Conservation (phyloP, 2,888 invertebrate genomes). For the Agrotis ipsilon region DNA sequence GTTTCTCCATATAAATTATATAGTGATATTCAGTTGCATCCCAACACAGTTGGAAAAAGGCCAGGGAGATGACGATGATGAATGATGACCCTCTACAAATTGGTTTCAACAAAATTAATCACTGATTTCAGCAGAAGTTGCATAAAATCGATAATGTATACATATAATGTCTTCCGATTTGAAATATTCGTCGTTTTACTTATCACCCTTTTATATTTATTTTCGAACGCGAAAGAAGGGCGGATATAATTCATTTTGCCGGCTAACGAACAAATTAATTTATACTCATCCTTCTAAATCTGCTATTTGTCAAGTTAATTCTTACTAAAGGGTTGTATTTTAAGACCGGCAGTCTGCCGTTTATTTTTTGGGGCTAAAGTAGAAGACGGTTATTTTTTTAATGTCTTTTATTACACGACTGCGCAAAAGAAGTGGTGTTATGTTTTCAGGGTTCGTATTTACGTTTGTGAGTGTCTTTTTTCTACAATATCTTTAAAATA, state of each 20-base stretch:
- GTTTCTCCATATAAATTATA: no score
- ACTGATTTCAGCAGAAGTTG: no score
- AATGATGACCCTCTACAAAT: no score
- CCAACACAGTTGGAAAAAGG: no score
- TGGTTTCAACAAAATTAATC: no score
- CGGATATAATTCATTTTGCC: slow-evolving; percentile 27
- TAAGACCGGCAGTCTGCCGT: slow-evolving; percentile 27
- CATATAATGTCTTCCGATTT: not conserved
- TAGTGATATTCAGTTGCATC: no score
- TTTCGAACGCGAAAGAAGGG: slow-evolving; percentile 30
- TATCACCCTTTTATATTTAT: not conserved
- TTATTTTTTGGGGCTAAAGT: slow-evolving; percentile 18
- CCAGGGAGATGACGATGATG: no score
- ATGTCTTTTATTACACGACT: not conserved
- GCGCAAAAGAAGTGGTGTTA: no score
- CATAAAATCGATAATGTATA: no score
- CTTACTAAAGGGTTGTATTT: slow-evolving; percentile 39
- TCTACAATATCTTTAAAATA: no score
- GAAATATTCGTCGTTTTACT: not conserved
- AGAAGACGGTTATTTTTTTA: not conserved
- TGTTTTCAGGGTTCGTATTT: no score
- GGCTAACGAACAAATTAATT: slow-evolving; percentile 48
- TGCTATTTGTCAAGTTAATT: slow-evolving; percentile 57
- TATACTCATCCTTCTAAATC: slow-evolving; percentile 46
- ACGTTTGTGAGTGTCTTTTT: no score